Base-by-base conservation (phyloP, 2,113 vertebrate species). In the Festucalex cinctus region DNA sequence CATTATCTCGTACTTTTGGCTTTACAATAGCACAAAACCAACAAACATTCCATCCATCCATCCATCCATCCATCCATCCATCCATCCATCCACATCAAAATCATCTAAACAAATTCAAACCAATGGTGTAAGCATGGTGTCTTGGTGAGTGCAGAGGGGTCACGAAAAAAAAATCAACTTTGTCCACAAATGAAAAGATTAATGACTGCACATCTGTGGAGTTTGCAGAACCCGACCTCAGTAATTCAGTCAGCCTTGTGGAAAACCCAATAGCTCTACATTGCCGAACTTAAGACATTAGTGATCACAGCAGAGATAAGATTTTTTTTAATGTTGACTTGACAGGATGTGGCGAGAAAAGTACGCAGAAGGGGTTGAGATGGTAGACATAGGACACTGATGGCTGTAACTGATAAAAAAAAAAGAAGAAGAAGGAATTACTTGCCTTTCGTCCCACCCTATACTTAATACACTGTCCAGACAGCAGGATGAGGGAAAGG, bases 381-480 rank as follows among this genome's bases (percentile, higher is more conserved):
- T 73, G 75, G 54, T 78, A 75, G 84, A 83, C 83, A 84, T 69
- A 19, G 58, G 73, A 89, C 60, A 74, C 83, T 9, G 87, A 89
- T 87, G 83, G 63, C 76, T 58, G 64, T 51, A 6, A 36, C 71
- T 17, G 86, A 89, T 87, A 32, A 17, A 57, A 17, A 53, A 83
- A 81, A 24, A 17, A 57, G 8, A 53, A 83, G 80, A 24, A 51
- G 60, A 64, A 36, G 65, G 77, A 70, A 44, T 16, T 58, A 65
- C 9, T 63, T 76, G 59, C 74, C 46, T 60, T 63, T 78, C 51
- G 32, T 43, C 53, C 68, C 65, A 51, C 66, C 59, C 17, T 5
- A 61, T 63, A 12, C 69, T 84, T 60, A 86, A 88, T 82, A 74
- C 65, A 10, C 53, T 1, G 63, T 80, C 82, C 83, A 90, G 83